Evolutionary conservation across 53 echinoderm and acorn worm genomes (phyloP).

Genomic region (Arbacia lixula): DNA sequence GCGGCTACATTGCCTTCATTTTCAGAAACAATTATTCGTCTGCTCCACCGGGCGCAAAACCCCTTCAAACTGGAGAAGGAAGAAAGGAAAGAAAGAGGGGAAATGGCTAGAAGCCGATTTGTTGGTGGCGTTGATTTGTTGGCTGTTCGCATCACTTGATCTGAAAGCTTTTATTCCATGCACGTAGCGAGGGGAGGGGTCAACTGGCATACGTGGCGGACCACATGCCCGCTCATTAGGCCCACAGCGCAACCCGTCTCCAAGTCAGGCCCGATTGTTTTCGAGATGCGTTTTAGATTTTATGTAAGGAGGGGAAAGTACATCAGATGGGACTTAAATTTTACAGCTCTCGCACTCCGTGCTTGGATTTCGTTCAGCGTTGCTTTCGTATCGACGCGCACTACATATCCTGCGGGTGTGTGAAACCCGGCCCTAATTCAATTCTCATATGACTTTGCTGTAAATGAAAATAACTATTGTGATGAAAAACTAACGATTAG

Average conservation of each 20-base stretch:
- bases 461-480: too few relatives aligned
- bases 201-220: background rate
- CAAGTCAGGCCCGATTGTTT: slow-evolving; percentile 3
- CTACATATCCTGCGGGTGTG: too few relatives aligned
- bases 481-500: too few relatives aligned
- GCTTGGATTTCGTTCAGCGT: too few relatives aligned
- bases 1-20: slow-evolving; percentile 52
- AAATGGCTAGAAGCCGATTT: slow-evolving; percentile 20
- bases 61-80: too few relatives aligned
- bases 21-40: slow-evolving; percentile 59
- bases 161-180: slow-evolving; percentile 26
- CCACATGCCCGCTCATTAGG: background rate
- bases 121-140: slow-evolving; percentile 47
- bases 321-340: too few relatives aligned
- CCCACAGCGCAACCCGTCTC: slow-evolving; percentile 20
- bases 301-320: too few relatives aligned
- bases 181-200: slow-evolving; percentile 38
- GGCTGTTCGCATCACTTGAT: slow-evolving; percentile 38
- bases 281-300: too few relatives aligned
- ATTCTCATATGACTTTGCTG: too few relatives aligned
- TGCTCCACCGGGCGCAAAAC: slow-evolving; percentile 25
- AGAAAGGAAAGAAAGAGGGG: slow-evolving; percentile 7
- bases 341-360: too few relatives aligned
- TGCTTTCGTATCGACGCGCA: too few relatives aligned
- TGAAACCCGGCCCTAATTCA: too few relatives aligned